Evolutionary conservation across 2,888 invertebrate genomes (phyloP), one percentile per base, ranked within the genome.

Genomic region (Arrhopalites spinosus): DNA sequence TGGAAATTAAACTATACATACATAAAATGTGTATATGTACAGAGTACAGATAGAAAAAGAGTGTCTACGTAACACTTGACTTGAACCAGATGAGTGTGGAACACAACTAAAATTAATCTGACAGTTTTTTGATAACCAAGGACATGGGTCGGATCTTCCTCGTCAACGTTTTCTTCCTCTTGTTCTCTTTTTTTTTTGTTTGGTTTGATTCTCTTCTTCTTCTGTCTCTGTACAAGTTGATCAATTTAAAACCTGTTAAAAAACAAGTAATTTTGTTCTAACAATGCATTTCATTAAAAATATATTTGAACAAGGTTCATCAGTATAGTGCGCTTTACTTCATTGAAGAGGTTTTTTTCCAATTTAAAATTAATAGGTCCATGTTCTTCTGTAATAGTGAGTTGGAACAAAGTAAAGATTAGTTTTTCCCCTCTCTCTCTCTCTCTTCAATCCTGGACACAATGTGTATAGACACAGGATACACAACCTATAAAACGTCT

Each of bases 201-300:
- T 36, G 36, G 36, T 36, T 67, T 11, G 36, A 66, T 66, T 23
- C 47, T 45, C 23, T 67, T 13, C 1, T 2, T 20, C n/a, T 15
- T n/a, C 53, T 36, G n/a, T 15, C 7, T 17, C 27, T 53, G n/a
- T 17, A n/a, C 56, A 70, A 30, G 36, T 36, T 56, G 53, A 56
- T 56, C 56, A 70, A 56, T 53, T 29, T 56, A 56, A 70, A 36
- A 56, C 53, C 56, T 70, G 50, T 70, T 70, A 70, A 73, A 73
- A 66, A 73, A 73, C 64, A 47, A 27, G 73, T 66, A 73, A 73
- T 73, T 73, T 73, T 64, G 45, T 30, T 36, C n/a, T 43, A 73
- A 73, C 73, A 73, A 73, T 73, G 50, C 64, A 25, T 47, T 73
- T 73, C 64, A 73, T 73, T 73, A 73, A 73, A 70, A 50, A 47